Percentiles rank a stretch among this genome's conserved stretches.
phyloP scores from a whole-genome alignment of 1,140 invertebrate species.

The Drosophila orena region DNA sequence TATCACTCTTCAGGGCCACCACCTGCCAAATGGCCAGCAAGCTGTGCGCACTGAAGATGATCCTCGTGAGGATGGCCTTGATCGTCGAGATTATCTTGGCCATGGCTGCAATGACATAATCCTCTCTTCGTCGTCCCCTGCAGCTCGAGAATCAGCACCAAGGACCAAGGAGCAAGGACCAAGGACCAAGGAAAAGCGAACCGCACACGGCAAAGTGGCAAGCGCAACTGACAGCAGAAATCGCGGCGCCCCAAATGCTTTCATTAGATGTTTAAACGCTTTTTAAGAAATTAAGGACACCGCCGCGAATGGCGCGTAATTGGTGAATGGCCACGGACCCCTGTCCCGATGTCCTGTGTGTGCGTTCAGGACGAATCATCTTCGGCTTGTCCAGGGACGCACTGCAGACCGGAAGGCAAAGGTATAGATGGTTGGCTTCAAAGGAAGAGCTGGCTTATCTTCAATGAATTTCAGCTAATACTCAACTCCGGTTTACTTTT shows the following conservation, averaged over 20 bases:
- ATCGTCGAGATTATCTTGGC: constrained; percentile 91
- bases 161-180: neutral
- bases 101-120: constrained; percentile 84
- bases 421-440: neutral
- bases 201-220: constrained; percentile 66
- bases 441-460: too few relatives aligned
- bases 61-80: constrained; percentile 91
- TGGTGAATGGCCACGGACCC: constrained; percentile 65
- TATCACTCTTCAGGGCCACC: constrained; percentile 89
- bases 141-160: neutral
- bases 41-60: constrained; percentile 92
- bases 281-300: constrained; percentile 83
- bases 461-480: too few relatives aligned
- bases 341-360: constrained; percentile 7
- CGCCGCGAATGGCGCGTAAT: constrained; percentile 70
- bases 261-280: constrained; percentile 82
- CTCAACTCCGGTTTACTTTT: too few relatives aligned
- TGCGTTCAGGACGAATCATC: constrained; percentile 26
- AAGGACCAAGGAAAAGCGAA: constrained; percentile 38
- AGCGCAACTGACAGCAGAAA: constrained; percentile 72
- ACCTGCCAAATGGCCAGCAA: constrained; percentile 93
- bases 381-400: constrained; percentile 20
- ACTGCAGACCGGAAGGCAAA: neutral
- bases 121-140: constrained; percentile 2
- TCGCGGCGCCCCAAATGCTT: constrained; percentile 66